These are phyloP conservation scores for Amphipoea lucens DNA, from an alignment of 2,888 invertebrate genomes.

Conservation along the genomic window DNA sequence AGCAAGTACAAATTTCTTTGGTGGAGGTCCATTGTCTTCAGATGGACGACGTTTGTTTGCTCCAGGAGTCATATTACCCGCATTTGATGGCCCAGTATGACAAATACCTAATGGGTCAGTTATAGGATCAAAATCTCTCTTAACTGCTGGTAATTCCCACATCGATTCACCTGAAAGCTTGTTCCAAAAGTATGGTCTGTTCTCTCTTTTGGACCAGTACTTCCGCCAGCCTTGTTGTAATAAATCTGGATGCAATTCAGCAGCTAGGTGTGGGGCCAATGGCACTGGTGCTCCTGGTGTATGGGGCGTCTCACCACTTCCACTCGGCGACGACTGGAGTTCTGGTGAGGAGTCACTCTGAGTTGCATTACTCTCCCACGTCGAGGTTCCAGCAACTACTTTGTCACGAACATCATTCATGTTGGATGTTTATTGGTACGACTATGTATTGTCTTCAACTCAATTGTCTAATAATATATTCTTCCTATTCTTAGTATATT, in stretches of 20 bases:
- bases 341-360: conserved; percentile 87
- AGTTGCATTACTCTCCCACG: conserved; percentile 84
- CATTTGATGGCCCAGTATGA: conserved; percentile 85
- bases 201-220: conserved; percentile 99
- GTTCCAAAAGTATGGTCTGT: conserved; percentile 99
- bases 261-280: conserved; percentile 85
- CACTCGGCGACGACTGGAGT: conserved; percentile 85
- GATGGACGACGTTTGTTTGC: conserved; percentile 94
- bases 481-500: conserved; percentile 22
- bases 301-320: conserved; percentile 88
- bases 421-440: conserved; percentile 70
- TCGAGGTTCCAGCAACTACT: conserved; percentile 87
- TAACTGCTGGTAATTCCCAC: conserved; percentile 98
- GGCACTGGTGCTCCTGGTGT: conserved; percentile 91
- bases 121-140: conserved; percentile 96
- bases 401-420: conserved; percentile 90
- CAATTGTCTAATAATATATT: conserved; percentile 29
- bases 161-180: conserved; percentile 98
- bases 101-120: conserved; percentile 97
- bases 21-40: conserved; percentile 94
- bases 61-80: conserved; percentile 88
- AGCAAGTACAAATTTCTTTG: conserved; percentile 96
- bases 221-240: conserved; percentile 98
- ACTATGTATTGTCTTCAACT: conserved; percentile 33
- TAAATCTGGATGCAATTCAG: conserved; percentile 87